Evolutionary conservation across 1,140 invertebrate genomes (phyloP).

Genomic region (Protaetia brevitarsis): DNA sequence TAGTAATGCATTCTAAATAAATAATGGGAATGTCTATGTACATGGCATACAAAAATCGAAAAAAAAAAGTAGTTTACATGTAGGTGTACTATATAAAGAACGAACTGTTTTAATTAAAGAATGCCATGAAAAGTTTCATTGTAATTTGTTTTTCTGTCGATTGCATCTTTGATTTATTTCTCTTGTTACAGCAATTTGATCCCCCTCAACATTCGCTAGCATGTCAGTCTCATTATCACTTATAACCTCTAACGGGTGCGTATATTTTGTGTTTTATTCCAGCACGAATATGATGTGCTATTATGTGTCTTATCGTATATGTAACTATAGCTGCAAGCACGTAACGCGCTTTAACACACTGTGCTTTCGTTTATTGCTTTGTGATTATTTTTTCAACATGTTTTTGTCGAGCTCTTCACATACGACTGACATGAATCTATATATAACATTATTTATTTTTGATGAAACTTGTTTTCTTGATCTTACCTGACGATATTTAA

Average conservation of each 20-base stretch:
- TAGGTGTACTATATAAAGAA: no score
- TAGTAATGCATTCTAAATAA: no score
- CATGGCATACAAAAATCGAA: no score
- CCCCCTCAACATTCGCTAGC: slow-evolving; percentile 19
- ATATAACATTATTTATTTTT: no score
- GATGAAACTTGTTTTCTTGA: no score
- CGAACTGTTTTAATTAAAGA: background rate
- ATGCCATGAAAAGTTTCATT: background rate
- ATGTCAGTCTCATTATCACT: slow-evolving; percentile 23
- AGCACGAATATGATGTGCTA: background rate
- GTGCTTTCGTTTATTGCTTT: background rate
- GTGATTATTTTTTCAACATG: background rate
- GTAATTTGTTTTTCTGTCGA: background rate
- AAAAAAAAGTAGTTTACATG: no score
- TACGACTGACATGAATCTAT: background rate
- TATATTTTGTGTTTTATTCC: background rate
- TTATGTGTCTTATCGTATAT: background rate
- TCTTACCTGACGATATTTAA: no score
- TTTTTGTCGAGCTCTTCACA: background rate
- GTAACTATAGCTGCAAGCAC: background rate
- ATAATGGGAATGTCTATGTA: no score
- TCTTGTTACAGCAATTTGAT: slow-evolving; percentile 23
- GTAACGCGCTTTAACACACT: background rate
- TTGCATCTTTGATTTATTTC: slow-evolving; percentile 8
- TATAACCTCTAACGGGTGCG: slow-evolving; percentile 21